phyloP scores from a whole-genome alignment of 2,113 vertebrate genomes.

The Microcebus tavaratra region DNA sequence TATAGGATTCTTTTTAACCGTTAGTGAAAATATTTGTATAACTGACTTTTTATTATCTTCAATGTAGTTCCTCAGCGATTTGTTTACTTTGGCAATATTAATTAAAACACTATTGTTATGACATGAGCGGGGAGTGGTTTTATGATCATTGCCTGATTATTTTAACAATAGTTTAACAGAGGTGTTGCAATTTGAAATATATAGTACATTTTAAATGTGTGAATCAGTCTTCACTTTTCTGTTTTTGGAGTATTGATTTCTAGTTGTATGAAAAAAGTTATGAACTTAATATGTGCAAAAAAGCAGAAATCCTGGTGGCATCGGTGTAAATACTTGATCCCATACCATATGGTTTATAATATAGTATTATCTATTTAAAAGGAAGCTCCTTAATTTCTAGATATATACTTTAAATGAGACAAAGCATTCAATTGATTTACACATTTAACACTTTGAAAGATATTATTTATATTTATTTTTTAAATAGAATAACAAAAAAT shows the following conservation, averaged over 20 bases:
- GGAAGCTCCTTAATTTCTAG: background rate
- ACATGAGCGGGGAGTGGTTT: background rate
- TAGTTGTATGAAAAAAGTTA: background rate
- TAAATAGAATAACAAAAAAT: background rate
- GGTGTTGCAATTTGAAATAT: background rate
- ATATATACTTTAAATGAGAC: background rate
- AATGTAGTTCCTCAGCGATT: background rate
- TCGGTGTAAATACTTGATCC: background rate
- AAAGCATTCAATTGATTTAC: background rate
- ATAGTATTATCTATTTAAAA: background rate
- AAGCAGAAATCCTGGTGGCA: background rate
- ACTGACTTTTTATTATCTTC: conserved; percentile 8
- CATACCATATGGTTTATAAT: background rate
- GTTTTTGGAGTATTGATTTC: conserved; percentile 24
- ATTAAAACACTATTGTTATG: background rate
- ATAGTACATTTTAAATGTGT: conserved; percentile 40
- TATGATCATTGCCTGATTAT: background rate
- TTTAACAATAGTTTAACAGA: conserved; percentile 5
- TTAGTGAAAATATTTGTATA: background rate
- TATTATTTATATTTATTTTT: background rate
- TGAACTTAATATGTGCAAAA: conserved; percentile 24
- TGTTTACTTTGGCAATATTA: background rate
- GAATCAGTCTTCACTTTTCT: conserved; percentile 45
- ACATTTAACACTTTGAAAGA: background rate
- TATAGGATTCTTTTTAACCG: background rate